Evolutionary conservation across 2,113 vertebrate species (phyloP), one percentile per base, ranked within the genome.

Genomic region (Vulpes lagopus): DNA sequence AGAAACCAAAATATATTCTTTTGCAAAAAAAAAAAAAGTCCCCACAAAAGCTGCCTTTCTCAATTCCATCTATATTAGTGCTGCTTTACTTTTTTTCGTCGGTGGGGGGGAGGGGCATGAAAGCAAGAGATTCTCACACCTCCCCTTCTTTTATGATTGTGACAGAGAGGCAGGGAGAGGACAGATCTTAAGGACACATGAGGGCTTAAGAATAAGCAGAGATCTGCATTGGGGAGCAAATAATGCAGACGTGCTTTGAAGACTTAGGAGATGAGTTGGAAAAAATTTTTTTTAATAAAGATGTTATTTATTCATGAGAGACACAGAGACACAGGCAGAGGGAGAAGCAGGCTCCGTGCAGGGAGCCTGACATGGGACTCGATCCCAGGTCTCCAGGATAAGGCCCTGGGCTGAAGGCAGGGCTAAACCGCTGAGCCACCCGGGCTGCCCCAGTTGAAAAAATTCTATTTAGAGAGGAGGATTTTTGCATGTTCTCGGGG

Each of bases 31-130:
- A 7, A 51, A 59, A 65, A 65, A 14, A 25, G 8, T 30, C 19
- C 53, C n/a, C 67, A 69, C 67, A n/a, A 51, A 51, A 69, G 5
- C 57, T 6, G 15, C 5, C 1, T 49, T 59, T 80, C 1, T 60
- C 84, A 85, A 16, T 92, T 93, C 30, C n/a, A 27, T 92, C 53
- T 74, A 49, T 95, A 88, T 94, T 95, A 81, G 32, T 38, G 49
- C 12, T 73, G 20, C 20, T 38, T 5, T 11, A 17, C 8, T 15
- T 32, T 69, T 59, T 69, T 95, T 95, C 76, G 80, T 67, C 5
- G 43, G 43, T 5, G 5, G 43, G 43, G 43, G 5, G 43, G 43
- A 1, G 43, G 92, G 60, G n/a, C 60, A 59, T 32, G 73, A 76
- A 94, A 89, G 78, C 59, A 20, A 81, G 71, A 62, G 38, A n/a